These are phyloP conservation scores for Drosophila sp. DNA, from an alignment of 1,140 invertebrate species.

Conservation along the genomic window DNA sequence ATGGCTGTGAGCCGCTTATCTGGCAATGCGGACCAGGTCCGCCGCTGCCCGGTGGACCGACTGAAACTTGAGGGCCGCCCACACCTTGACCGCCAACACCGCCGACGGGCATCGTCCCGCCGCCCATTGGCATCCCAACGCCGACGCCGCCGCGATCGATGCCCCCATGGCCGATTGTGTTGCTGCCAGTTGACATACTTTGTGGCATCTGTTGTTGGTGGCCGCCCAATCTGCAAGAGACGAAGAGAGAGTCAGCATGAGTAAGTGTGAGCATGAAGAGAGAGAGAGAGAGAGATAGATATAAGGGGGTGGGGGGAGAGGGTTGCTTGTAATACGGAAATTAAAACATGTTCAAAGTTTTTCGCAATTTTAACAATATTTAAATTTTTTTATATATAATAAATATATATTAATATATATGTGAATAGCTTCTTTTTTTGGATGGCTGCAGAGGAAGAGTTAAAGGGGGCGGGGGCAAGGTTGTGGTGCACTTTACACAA, in stretches of 20 bases:
- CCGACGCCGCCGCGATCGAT: slow-evolving; percentile 75
- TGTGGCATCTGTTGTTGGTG: slow-evolving; percentile 84
- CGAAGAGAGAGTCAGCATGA: not conserved
- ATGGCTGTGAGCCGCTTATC: slow-evolving; percentile 87
- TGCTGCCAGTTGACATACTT: slow-evolving; percentile 85
- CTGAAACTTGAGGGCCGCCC: slow-evolving; percentile 52
- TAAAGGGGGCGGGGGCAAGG: slow-evolving; percentile 13
- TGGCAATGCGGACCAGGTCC: slow-evolving; percentile 85
- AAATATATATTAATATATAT: not conserved
- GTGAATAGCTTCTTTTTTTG: not conserved
- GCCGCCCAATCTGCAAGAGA: slow-evolving; percentile 72
- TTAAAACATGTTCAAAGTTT: slow-evolving; percentile 76
- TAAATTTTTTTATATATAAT: slow-evolving; percentile 41
- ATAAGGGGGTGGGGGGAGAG: not conserved
- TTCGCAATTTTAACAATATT: slow-evolving; percentile 80
- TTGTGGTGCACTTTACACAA: slow-evolving; percentile 43
- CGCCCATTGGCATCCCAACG: slow-evolving; percentile 74
- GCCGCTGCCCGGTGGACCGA: slow-evolving; percentile 68
- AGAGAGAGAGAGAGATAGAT: slow-evolving; percentile 7
- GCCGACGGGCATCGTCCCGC: slow-evolving; percentile 66
- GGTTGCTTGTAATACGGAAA: slow-evolving; percentile 75
- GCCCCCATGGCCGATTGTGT: slow-evolving; percentile 82
- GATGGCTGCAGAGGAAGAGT: not conserved
- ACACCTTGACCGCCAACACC: slow-evolving; percentile 57
- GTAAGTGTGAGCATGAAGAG: slow-evolving; percentile 4